Evolutionary conservation across 2,797 vertebrate genomes (phyloP), one percentile per base, ranked within the genome.

Genomic region (Eulemur coronatus): DNA sequence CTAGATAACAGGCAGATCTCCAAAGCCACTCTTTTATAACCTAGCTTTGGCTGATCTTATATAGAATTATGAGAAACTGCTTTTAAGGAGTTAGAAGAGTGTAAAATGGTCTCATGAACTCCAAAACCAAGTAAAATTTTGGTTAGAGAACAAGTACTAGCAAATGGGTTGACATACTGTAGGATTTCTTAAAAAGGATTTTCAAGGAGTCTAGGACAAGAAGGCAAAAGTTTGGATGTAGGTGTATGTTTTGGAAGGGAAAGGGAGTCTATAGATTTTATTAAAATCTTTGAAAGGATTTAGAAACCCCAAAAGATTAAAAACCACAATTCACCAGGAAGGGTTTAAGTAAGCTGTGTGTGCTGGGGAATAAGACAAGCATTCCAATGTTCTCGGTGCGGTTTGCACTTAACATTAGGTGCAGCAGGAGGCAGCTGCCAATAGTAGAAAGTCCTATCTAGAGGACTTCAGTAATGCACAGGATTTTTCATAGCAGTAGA

Each of bases 101-200:
- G 7, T 52, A 94, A 91, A 38, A 38, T 43, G 65, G 43, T 63
- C 69, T 94, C n/a, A 46, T 1, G 72, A 75, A 17, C 61, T 94
- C 38, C 41, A 4, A 73, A 96, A 86, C 33, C 35, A 94, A 94
- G 73, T n/a, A 84, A 91, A 95, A 75, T 28, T 43, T 41, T 82
- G 79, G 69, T 35, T 73, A 65, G 50, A 75, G 75, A 91, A 26
- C 28, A 61, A 57, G 2, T 50, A 28, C 15, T 52, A 61, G 69
- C 48, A 73, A 63, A 59, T 26, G 30, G 48, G 24, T 33, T 65
- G 63, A 50, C 33, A n/a, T 5, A 22, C 28, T 67, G 26, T 46
- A 76, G 73, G 33, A 5, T 55, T 81, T 87, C 28, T 50, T 50
- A 92, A 78, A 43, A 18, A 61, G 59, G 38, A 61, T 61, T 93